Evolutionary conservation across 2,797 vertebrate genomes (phyloP), one percentile per base, ranked within the genome.

Genomic region (Florisuga fusca): DNA sequence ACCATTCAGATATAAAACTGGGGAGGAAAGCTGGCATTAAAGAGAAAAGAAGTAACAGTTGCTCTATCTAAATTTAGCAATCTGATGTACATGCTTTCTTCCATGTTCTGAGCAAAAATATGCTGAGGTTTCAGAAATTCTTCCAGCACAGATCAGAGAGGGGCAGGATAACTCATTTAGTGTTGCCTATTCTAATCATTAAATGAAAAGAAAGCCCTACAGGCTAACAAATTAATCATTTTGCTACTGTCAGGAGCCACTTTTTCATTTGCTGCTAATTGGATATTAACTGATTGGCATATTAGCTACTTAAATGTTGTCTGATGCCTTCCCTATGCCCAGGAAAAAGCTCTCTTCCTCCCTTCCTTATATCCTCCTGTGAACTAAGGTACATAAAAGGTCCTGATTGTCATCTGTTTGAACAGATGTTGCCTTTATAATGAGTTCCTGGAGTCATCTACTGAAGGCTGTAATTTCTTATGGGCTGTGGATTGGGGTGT

Each of bases 101-200:
- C 67, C 85, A 22, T 41, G 31, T 69, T 84, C 81, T 53, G 53
- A 61, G 63, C 25, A 68, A 57, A 95, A 93, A 91, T 63, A 21
- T 17, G 84, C 90, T 92, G 63, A 94, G 61, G 19, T 75, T 80
- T 92, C 75, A 67, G 45, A 93, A 80, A 54, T 64, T 69, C n/a
- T 57, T 34, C 59, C 79, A 64, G 67, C 38, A 59, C 61, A 46
- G 16, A 83, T 48, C 34, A 57, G 88, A 48, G 36, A 73, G 63
- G 67, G 50, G 61, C 53, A 54, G 75, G 80, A 29, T 17, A 84
- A 85, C 61, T 63, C 78, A 14, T 48, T 71, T 50, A 83, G 54
- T 38, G 20, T 54, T 82, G 58, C 74, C 82, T 77, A 13, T 53
- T 87, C 51, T 63, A 55, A 80, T 72, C 48, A 62, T 69, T 48